Evolutionary conservation across 2,113 vertebrate genomes (phyloP).

Genomic region (Eudorcas thomsonii): DNA sequence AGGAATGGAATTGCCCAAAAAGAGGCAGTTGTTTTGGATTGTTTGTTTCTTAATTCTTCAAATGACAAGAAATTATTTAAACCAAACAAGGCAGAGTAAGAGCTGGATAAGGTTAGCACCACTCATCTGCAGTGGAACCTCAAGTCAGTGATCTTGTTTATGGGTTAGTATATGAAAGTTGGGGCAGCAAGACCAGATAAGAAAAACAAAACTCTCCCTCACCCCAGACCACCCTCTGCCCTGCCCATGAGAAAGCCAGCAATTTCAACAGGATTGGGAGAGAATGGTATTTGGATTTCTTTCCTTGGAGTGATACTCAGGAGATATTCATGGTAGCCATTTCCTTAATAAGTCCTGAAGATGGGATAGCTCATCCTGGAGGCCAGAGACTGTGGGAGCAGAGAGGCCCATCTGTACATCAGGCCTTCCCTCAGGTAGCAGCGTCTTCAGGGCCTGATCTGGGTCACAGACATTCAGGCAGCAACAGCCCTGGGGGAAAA

Average conservation of each 20-base stretch:
- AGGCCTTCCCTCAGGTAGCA: slow-evolving; percentile 92
- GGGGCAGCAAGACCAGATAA: not conserved
- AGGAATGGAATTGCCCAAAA: not conserved
- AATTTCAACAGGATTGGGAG: not conserved
- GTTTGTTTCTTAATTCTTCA: not conserved
- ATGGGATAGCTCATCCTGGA: slow-evolving; percentile 75
- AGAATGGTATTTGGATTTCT: not conserved
- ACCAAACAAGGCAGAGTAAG: not conserved
- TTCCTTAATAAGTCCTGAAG: slow-evolving; percentile 75
- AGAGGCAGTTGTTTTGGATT: not conserved
- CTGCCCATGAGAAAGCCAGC: not conserved
- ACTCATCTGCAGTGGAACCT: not conserved
- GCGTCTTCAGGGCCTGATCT: slow-evolving; percentile 88
- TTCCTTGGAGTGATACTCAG: not conserved
- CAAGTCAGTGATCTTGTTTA: not conserved
- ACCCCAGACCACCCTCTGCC: not conserved
- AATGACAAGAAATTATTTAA: not conserved
- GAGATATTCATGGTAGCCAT: slow-evolving; percentile 1
- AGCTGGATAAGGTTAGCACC: not conserved
- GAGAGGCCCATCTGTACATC: slow-evolving; percentile 78
- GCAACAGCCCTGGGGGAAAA: slow-evolving; percentile 79
- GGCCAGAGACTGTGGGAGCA: slow-evolving; percentile 45
- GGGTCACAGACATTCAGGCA: slow-evolving; percentile 86
- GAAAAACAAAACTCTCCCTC: not conserved
- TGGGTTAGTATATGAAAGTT: not conserved